Evolutionary conservation across 1,140 invertebrate genomes (phyloP), one percentile per base, ranked within the genome.

Genomic region (Pseudomyrmex gracilis): DNA sequence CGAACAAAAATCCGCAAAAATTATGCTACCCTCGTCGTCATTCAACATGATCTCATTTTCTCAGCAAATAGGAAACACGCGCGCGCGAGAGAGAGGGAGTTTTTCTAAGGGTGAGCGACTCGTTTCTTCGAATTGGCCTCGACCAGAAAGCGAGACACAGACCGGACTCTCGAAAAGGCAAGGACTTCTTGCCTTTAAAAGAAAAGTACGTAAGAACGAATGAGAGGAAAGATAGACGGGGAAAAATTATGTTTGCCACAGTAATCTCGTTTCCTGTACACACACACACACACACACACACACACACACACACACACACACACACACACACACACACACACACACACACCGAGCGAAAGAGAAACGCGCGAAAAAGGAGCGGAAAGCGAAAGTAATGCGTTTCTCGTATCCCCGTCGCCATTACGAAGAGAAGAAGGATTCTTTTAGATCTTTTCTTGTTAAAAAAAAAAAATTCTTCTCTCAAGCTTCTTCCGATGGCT

Each of bases 31-130:
- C 55, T 43, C 53, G 17, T 87, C 64, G 78, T 74, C 51, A 64
- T 58, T 51, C 58, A 66, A 55, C 82, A 66, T 73, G 83, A 87
- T 87, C 85, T 85, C 82, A 70, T 88, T 87, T 76, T 84, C 74
- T 51, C 12, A 13, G 63, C 47, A 51, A 84, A 84, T 49, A 85
- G 63, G 13, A 47, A 78, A 73, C n/a, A 55, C 55, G 49, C 83
- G 58, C 73, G 67, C 61, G 64, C 58, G 43, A 51, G 22, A 43
- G 15, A 55, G 13, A 24, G 58, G 58, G 47, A n/a, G n/a, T n/a
- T 7, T 34, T 34, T 34, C 34, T 34, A 34, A 34, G 34, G 34
- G 64, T 47, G 64, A 70, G 66, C 34, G 51, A 47, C 20, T 58
- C 64, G 76, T 78, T 78, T 68, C 64, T 24, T 71, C 53, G 55